Conservation (phyloP, 2,797 vertebrate genomes). For the Platalea minor region DNA sequence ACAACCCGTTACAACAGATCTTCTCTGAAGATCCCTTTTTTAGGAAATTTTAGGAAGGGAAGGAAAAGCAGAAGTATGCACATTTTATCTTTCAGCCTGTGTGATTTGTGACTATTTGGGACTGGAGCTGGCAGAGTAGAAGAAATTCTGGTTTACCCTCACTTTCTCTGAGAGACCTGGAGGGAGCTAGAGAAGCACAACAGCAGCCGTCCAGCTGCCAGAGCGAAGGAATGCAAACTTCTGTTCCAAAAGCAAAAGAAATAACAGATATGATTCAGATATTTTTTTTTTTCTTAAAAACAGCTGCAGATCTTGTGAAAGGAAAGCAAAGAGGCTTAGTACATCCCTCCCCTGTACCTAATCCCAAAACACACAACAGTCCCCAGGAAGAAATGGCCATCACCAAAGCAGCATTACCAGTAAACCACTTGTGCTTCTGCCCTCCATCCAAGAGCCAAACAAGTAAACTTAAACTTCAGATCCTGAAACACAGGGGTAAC, state of each 20-base stretch:
- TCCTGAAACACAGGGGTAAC: not conserved
- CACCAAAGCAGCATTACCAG: not conserved
- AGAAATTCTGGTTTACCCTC: constrained; percentile 4
- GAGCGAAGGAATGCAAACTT: not conserved
- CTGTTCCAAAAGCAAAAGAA: constrained; percentile 1
- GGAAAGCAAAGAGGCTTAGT: not conserved
- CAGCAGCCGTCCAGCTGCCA: not conserved
- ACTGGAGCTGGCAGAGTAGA: not conserved
- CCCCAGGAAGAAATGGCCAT: not conserved
- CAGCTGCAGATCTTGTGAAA: constrained; percentile 18
- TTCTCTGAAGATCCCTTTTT: not conserved
- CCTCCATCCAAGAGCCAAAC: not conserved
- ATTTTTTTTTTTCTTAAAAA: not conserved
- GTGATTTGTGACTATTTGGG: not conserved
- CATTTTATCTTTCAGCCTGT: not conserved
- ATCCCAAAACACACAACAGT: not conserved
- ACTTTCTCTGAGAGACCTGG: not conserved
- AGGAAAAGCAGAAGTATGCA: not conserved
- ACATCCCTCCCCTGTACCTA: not conserved
- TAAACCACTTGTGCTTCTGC: accelerated
- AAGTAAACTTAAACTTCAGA: not conserved
- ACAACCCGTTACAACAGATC: not conserved
- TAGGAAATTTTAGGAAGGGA: not conserved
- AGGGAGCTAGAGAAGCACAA: not conserved
- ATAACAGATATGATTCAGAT: not conserved